Evolutionary conservation across 2,113 vertebrate genomes (phyloP).

Genomic region (Psittacara wagleri): DNA sequence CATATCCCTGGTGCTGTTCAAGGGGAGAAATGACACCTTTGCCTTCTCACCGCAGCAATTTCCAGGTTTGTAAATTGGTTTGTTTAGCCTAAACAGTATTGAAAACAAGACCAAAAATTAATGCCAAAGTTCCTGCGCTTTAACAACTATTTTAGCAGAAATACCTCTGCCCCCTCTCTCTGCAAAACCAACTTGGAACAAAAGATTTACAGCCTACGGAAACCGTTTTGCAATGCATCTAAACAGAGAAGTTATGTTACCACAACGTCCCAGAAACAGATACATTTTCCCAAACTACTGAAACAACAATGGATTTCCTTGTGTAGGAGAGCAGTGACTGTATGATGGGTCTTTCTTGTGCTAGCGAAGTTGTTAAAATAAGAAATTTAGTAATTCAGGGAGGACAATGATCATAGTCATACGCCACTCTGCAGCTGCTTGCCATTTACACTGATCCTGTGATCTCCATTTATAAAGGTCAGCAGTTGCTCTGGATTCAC

Average conservation of each 20-base stretch:
- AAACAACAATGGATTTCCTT: slow-evolving; percentile 41
- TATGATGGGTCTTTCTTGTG: not conserved
- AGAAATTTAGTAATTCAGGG: slow-evolving; percentile 17
- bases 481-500: slow-evolving; percentile 43
- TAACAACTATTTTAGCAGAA: not conserved
- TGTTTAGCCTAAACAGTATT: not conserved
- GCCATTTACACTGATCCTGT: slow-evolving; percentile 44
- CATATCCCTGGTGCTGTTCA: not conserved
- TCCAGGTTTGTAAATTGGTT: not conserved
- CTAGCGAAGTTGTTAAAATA: slow-evolving; percentile 18
- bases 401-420: slow-evolving; percentile 68
- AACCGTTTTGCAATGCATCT: not conserved
- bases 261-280: not conserved
- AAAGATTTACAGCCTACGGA: not conserved
- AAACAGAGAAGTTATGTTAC: slow-evolving; percentile 25
- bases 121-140: not conserved
- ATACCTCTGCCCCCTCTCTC: not conserved
- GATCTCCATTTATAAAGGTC: slow-evolving; percentile 45
- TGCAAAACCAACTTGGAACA: not conserved
- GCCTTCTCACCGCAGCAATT: not conserved
- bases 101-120: not conserved
- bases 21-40: not conserved
- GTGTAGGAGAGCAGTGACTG: not conserved
- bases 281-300: not conserved
- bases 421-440: slow-evolving; percentile 47